A percentile compares a stretch with the other conserved stretches of the same genome.
phyloP scores from a whole-genome alignment of 2,113 vertebrate genomes.

The Burhinus bistriatus region DNA sequence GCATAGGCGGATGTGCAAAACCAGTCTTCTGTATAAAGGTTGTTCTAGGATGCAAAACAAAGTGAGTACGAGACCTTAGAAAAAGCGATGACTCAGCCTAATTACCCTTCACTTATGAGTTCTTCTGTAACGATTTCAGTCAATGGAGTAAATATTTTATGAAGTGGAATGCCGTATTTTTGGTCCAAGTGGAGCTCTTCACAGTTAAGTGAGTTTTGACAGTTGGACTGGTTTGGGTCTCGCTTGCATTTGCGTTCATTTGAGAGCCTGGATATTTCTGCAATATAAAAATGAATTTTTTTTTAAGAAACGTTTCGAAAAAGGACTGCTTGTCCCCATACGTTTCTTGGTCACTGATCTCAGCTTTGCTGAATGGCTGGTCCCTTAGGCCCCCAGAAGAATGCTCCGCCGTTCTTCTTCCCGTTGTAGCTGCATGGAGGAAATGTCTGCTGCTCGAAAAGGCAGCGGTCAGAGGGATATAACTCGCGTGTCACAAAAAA shows the following conservation, averaged over 20 bases:
- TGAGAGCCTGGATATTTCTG: constrained; percentile 32
- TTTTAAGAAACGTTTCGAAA: background rate
- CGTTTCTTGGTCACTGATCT: background rate
- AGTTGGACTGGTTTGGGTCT: background rate
- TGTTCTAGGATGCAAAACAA: constrained; percentile 62
- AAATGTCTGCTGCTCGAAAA: background rate
- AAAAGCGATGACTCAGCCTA: constrained; percentile 12
- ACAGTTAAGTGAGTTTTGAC: constrained; percentile 44
- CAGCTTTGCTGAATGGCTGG: background rate
- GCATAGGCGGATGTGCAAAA: constrained; percentile 57
- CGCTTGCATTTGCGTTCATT: background rate
- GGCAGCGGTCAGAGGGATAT: background rate
- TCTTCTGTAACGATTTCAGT: constrained; percentile 12
- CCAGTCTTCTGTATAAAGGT: background rate
- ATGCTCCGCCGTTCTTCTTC: background rate
- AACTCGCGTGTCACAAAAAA: background rate
- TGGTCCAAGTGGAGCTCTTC: constrained; percentile 36
- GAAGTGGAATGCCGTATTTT: constrained; percentile 47
- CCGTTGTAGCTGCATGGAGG: background rate
- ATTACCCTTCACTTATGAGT: background rate
- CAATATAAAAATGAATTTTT: background rate
- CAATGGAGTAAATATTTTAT: constrained; percentile 33
- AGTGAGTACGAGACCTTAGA: constrained; percentile 23
- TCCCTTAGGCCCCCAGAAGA: background rate
- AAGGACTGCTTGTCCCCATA: background rate